Percentiles rank a stretch among this genome's conserved stretches.
Conservation (phyloP, 2,888 invertebrate species). For the Epicampocera succincta region DNA sequence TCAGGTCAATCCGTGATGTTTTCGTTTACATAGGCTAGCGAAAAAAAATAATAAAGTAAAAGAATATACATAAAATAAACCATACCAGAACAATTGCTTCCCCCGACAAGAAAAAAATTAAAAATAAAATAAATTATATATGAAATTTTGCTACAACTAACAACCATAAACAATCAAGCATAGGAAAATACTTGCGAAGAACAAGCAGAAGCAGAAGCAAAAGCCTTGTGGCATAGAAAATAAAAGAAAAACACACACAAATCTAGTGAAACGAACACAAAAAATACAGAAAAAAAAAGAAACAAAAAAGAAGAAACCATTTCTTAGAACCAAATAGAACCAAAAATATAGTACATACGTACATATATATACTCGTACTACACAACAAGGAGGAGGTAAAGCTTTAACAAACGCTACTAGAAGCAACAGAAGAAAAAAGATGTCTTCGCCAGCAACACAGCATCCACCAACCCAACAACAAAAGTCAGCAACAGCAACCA, state of each 20-base stretch:
- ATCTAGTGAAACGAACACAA: slow-evolving; percentile 45
- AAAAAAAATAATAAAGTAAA: slow-evolving; percentile 25
- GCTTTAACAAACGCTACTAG: slow-evolving; percentile 54
- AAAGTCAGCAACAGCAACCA: slow-evolving; percentile 67
- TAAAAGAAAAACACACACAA: slow-evolving; percentile 49
- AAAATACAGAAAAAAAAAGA: slow-evolving; percentile 2
- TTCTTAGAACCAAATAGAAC: slow-evolving; percentile 50
- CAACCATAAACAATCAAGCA: slow-evolving; percentile 28
- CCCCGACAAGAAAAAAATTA: slow-evolving; percentile 21
- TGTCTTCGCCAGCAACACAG: slow-evolving; percentile 70
- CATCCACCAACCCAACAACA: slow-evolving; percentile 73
- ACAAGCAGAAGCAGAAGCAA: slow-evolving; percentile 32
- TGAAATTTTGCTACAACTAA: slow-evolving; percentile 45
- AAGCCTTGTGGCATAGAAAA: slow-evolving; percentile 58
- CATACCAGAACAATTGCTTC: slow-evolving; percentile 53
- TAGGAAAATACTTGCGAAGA: slow-evolving; percentile 17
- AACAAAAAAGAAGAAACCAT: slow-evolving; percentile 28
- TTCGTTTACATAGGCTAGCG: slow-evolving; percentile 55
- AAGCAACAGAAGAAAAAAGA: slow-evolving; percentile 52
- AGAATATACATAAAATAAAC: slow-evolving; percentile 1
- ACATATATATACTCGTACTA: background rate
- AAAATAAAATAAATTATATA: slow-evolving; percentile 24
- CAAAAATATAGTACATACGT: slow-evolving; percentile 12
- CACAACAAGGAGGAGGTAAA: slow-evolving; percentile 47
- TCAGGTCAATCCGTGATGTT: slow-evolving; percentile 61